These are phyloP conservation scores for Lagopus muta DNA, from an alignment of 2,113 vertebrate species.

Conservation along the genomic window DNA sequence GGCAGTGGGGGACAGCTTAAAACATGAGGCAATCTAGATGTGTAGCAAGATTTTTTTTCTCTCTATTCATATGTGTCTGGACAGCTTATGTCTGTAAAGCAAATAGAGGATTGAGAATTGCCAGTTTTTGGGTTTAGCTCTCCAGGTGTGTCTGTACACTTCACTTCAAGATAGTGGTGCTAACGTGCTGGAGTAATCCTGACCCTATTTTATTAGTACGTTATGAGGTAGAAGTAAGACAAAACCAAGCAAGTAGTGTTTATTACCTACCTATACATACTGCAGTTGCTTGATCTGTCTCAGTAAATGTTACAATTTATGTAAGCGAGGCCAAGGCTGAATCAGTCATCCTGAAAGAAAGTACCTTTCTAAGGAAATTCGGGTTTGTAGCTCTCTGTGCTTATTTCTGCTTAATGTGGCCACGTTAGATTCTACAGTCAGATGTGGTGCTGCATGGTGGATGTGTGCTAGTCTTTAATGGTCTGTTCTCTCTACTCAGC, in stretches of 20 bases:
- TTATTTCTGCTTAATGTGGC: neutral
- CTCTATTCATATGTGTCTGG: neutral
- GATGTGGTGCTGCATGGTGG: neutral
- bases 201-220: neutral
- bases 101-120: neutral
- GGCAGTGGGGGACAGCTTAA: too few relatives aligned
- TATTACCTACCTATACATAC: neutral
- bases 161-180: neutral
- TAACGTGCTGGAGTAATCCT: neutral
- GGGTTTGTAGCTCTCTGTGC: neutral
- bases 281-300: neutral
- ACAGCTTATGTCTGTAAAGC: neutral
- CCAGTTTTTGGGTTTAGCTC: rapidly evolving
- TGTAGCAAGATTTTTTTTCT: neutral
- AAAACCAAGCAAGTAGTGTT: neutral
- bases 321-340: neutral
- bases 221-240: neutral
- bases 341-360: neutral
- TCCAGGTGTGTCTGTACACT: neutral
- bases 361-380: neutral
- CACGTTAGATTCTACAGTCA: neutral
- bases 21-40: neutral
- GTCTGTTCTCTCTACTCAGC: conserved; percentile 73
- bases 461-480: neutral
- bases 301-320: neutral